Evolutionary conservation across 2,113 vertebrate genomes (phyloP), one percentile per base, ranked within the genome.

Genomic region (Apteryx mantelli): DNA sequence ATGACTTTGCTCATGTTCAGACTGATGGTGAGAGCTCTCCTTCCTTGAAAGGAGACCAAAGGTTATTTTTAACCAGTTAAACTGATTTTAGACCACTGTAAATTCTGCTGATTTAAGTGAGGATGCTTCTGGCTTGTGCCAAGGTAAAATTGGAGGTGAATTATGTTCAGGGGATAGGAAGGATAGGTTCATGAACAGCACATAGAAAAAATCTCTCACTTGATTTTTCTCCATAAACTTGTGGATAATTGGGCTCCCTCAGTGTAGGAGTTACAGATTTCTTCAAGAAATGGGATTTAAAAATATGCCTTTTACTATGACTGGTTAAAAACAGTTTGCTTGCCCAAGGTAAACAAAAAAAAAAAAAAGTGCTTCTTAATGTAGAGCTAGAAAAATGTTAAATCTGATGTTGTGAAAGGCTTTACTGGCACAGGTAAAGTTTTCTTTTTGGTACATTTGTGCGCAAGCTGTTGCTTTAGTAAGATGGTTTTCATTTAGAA

Each of bases 401-500:
- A 74, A 88, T 40, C 11, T 89, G 50, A 52, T 79, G 66, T 28
- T 68, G 65, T 1, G 7, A 80, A 92, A 95, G n/a, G n/a, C 55
- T 93, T 91, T 92, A 20, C 70, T 94, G 64, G n/a, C 68, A 42
- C 66, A 94, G 82, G 70, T 91, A 16, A 58, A 77, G 55, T 56
- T 18, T 17, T n/a, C 76, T 90, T n/a, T 64, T 84, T 86, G n/a
- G 11, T 81, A 55, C 69, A 85, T 94, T 94, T 96, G 69, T 82
- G 25, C 77, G 18, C 82, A 84, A 91, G 75, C 87, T 96, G 78
- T 89, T 91, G 61, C 1, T 77, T 56, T 24, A 44, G 6, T 42
- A 76, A 86, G 76, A 70, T 94, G 63, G 36, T 83, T 95, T 96
- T 84, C 32, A 82, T 91, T 91, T 93, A 91, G 70, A 80, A 96